Conservation (phyloP, 2,888 invertebrate genomes). For the Nomada goodeniana region DNA sequence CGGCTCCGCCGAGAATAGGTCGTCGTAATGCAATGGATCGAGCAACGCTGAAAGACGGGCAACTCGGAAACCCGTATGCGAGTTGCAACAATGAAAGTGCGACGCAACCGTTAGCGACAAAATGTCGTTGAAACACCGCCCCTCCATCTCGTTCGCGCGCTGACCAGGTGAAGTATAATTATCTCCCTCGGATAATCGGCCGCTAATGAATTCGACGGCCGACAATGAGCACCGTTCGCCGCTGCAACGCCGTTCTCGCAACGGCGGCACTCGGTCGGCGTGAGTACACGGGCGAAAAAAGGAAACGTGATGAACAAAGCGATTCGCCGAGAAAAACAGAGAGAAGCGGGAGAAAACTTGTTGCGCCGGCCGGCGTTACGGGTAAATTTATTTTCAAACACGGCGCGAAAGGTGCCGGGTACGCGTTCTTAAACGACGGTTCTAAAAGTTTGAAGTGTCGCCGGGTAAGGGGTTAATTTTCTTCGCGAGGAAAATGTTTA, state of each 20-base stretch:
- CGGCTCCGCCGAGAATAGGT: constrained; percentile 20
- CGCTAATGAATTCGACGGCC: not conserved
- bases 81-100: not conserved
- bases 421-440: not conserved
- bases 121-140: constrained; percentile 17
- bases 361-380: not conserved
- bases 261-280: too few relatives aligned
- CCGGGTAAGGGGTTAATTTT: not conserved
- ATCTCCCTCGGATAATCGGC: not conserved
- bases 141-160: constrained; percentile 2
- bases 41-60: not conserved
- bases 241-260: not conserved
- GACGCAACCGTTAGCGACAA: not conserved
- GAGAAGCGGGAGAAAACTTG: constrained; percentile 9
- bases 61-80: not conserved
- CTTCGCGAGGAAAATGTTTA: not conserved
- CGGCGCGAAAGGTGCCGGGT: not conserved
- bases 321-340: constrained; percentile 17
- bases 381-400: constrained; percentile 1
- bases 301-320: not conserved
- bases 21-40: constrained; percentile 16
- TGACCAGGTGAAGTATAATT: constrained; percentile 9
- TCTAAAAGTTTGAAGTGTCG: not conserved
- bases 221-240: not conserved
- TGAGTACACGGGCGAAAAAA: not conserved